Evolutionary conservation across 2,888 invertebrate species (phyloP).

Genomic region (Trachelus tabidus): DNA sequence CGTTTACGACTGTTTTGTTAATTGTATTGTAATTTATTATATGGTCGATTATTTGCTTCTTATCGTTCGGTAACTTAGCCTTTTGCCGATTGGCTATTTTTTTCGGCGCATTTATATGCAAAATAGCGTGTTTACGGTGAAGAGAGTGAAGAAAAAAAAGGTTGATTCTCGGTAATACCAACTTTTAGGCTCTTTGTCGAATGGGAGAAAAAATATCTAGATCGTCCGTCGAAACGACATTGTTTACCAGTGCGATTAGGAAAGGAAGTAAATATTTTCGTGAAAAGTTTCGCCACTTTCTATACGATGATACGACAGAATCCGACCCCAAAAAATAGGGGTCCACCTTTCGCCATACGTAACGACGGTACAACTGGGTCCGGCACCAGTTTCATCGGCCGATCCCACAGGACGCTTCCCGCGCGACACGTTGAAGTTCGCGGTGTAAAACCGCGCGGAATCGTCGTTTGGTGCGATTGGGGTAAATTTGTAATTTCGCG

Average conservation of each 20-base stretch:
- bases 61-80: neutral
- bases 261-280: slow-evolving; percentile 24
- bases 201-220: slow-evolving; percentile 13
- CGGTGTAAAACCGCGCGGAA: neutral
- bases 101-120: neutral
- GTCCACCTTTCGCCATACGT: neutral
- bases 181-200: neutral
- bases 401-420: neutral
- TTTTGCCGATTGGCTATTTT: neutral
- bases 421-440: neutral
- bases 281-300: slow-evolving; percentile 8
- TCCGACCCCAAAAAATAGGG: neutral
- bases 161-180: neutral
- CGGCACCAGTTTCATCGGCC: neutral
- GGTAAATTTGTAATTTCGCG: slow-evolving; percentile 21
- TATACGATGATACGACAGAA: neutral
- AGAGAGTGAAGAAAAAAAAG: neutral
- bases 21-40: neutral
- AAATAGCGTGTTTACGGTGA: neutral
- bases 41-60: neutral
- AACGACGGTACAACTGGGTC: neutral
- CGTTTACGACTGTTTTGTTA: neutral
- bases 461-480: neutral
- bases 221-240: slow-evolving; percentile 16
- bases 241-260: slow-evolving; percentile 20